phyloP scores from a whole-genome alignment of 2,113 vertebrate genomes.

The Petrocephalus zakoni region DNA sequence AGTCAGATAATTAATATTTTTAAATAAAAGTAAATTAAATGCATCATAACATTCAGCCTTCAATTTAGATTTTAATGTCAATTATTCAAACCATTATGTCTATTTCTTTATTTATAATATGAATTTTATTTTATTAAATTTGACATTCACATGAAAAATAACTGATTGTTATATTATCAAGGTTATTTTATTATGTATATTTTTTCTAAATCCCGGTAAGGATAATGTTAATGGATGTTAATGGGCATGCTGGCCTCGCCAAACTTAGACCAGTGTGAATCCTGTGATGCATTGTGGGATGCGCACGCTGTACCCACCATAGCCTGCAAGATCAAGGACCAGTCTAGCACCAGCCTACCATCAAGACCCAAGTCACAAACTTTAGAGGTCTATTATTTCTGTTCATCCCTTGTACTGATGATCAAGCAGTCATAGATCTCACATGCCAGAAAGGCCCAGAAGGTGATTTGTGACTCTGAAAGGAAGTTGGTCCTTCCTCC shows the following conservation, averaged over 20 bases:
- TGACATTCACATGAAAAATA: neutral
- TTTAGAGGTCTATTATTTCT: neutral
- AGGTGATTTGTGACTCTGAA: neutral
- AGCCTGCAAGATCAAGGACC: neutral
- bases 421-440: neutral
- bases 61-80: neutral
- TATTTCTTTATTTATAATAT: neutral
- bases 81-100: neutral
- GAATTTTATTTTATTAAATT: neutral
- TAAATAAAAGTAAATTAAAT: neutral
- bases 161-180: neutral
- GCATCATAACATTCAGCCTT: neutral
- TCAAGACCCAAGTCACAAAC: neutral
- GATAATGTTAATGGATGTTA: neutral
- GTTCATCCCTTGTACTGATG: neutral
- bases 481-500: neutral
- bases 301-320: neutral
- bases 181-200: neutral
- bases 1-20: neutral
- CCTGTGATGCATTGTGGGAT: neutral
- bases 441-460: neutral
- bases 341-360: neutral
- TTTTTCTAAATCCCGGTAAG: neutral
- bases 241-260: neutral
- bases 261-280: neutral